phyloP scores from a whole-genome alignment of 2,888 invertebrate genomes.

The Sylvicola cinctus region DNA sequence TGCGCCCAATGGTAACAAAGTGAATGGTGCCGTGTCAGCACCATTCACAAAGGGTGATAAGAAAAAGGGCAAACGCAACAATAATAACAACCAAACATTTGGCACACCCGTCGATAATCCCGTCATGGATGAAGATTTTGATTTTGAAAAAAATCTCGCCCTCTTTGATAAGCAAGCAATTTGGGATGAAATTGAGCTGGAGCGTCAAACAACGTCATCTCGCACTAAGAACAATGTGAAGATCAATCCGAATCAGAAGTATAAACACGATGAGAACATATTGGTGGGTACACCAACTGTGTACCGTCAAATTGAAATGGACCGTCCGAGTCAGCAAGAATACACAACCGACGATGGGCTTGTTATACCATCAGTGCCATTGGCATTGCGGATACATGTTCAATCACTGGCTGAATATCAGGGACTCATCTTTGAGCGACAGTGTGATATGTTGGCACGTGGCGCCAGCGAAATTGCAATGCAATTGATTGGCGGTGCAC shows the following conservation, averaged over 20 bases:
- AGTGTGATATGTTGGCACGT: constrained; percentile 59
- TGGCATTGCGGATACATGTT: constrained; percentile 41
- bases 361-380: constrained; percentile 53
- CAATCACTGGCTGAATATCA: constrained; percentile 44
- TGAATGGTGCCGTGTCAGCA: not conserved
- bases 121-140: constrained; percentile 47
- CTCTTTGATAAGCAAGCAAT: constrained; percentile 73
- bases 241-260: constrained; percentile 22
- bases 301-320: constrained; percentile 44
- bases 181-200: constrained; percentile 47
- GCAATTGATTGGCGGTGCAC: constrained; percentile 63
- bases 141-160: constrained; percentile 85
- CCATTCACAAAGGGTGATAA: constrained; percentile 8
- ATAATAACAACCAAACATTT: constrained; percentile 19
- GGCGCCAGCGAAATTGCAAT: constrained; percentile 70
- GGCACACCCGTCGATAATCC: constrained; percentile 23
- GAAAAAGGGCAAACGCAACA: constrained; percentile 14
- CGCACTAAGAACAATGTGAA: too few species aligned
- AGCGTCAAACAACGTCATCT: constrained; percentile 28
- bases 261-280: constrained; percentile 73
- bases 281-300: constrained; percentile 41
- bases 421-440: constrained; percentile 43
- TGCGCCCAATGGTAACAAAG: constrained; percentile 10
- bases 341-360: constrained; percentile 46
- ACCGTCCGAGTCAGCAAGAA: constrained; percentile 14